phyloP scores from a whole-genome alignment of 2,888 invertebrate species.

The Sarcophaga subvicina region DNA sequence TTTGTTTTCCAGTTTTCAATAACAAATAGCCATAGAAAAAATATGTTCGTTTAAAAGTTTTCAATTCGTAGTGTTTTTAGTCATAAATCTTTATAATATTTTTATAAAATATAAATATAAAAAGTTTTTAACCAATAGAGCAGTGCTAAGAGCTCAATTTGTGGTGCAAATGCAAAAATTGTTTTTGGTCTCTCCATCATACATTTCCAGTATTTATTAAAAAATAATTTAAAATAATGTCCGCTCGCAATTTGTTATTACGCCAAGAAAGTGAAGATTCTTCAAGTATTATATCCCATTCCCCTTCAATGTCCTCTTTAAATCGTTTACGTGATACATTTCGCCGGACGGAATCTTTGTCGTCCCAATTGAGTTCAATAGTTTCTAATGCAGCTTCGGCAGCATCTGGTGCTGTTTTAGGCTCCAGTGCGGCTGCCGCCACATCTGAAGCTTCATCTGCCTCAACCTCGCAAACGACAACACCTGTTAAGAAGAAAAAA shows the following conservation, averaged over 20 bases:
- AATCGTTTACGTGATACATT: slow-evolving; percentile 80
- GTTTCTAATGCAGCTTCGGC: slow-evolving; percentile 77
- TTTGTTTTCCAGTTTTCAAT: slow-evolving; percentile 22
- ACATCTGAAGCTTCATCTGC: slow-evolving; percentile 66
- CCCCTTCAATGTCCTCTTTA: slow-evolving; percentile 83
- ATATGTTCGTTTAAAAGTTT: background rate
- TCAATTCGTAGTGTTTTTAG: slow-evolving; percentile 5
- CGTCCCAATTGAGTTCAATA: slow-evolving; percentile 78
- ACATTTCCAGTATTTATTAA: background rate
- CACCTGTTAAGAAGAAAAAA: slow-evolving; percentile 73
- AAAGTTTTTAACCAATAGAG: slow-evolving; percentile 4
- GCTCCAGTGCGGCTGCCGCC: slow-evolving; percentile 70
- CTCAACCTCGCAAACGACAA: slow-evolving; percentile 59
- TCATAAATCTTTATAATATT: background rate
- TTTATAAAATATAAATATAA: slow-evolving; percentile 12
- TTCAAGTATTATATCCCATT: slow-evolving; percentile 77
- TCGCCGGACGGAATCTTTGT: slow-evolving; percentile 79
- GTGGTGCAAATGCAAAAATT: slow-evolving; percentile 9
- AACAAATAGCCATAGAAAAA: background rate
- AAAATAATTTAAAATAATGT: slow-evolving; percentile 76
- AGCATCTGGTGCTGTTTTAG: slow-evolving; percentile 77
- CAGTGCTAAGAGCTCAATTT: background rate
- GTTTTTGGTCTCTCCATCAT: slow-evolving; percentile 1
- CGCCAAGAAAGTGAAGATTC: slow-evolving; percentile 79
- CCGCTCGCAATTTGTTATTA: slow-evolving; percentile 77